These are phyloP conservation scores for Lordiphosa stackelbergi DNA, from an alignment of 1,140 invertebrate genomes.

Conservation along the genomic window DNA sequence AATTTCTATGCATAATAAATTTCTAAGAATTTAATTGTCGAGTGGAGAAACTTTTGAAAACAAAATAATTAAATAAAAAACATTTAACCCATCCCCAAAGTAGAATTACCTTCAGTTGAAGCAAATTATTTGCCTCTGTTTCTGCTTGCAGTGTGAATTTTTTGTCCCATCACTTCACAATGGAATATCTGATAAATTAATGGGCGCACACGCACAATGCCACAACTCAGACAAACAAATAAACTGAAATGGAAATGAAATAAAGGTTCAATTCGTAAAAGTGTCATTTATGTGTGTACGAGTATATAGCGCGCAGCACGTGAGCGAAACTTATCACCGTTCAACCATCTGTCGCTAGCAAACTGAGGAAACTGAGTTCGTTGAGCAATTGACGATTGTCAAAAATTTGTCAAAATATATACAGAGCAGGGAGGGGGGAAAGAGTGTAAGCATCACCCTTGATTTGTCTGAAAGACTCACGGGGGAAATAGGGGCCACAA, in stretches of 20 bases:
- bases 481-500: constrained; percentile 52
- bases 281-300: constrained; percentile 46
- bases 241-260: constrained; percentile 52
- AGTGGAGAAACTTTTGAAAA: too few species aligned
- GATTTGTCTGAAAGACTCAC: constrained; percentile 26
- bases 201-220: constrained; percentile 3
- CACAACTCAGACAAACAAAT: constrained; percentile 42
- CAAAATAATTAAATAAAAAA: too few species aligned
- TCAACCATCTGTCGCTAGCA: constrained; percentile 37
- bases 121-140: too few species aligned
- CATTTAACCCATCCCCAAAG: too few species aligned
- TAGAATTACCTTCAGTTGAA: too few species aligned
- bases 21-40: too few species aligned
- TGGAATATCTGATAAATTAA: constrained; percentile 29
- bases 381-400: constrained; percentile 63
- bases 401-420: constrained; percentile 64
- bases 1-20: too few species aligned
- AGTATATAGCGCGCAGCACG: constrained; percentile 30
- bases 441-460: constrained; percentile 24
- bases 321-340: constrained; percentile 57
- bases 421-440: not conserved
- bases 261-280: constrained; percentile 45
- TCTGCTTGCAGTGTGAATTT: too few species aligned
- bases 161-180: too few species aligned
- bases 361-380: constrained; percentile 26